Conservation (phyloP, 2,113 vertebrate genomes). For the Sorex araneus region DNA sequence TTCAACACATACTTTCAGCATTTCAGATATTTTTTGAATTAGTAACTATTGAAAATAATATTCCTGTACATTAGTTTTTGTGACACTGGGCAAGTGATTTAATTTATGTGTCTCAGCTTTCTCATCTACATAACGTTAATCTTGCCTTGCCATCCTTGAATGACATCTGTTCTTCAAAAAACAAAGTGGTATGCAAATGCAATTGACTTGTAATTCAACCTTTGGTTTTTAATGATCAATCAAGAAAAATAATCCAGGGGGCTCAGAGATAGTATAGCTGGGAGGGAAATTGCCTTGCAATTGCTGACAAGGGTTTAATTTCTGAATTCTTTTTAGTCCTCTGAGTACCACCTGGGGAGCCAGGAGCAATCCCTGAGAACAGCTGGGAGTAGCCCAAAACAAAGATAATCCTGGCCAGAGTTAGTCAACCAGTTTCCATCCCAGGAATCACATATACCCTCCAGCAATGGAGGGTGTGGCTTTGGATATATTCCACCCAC, state of each 20-base stretch:
- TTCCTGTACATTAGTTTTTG: not conserved
- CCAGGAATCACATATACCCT: too few species aligned
- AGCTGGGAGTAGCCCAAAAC: too few species aligned
- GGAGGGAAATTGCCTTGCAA: too few species aligned
- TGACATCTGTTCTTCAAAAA: slow-evolving; percentile 21
- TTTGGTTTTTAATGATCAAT: slow-evolving; percentile 6
- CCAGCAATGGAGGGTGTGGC: too few species aligned
- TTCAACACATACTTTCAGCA: not conserved
- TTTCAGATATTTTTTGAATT: slow-evolving; percentile 24
- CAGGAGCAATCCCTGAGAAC: too few species aligned
- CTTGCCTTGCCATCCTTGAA: not conserved
- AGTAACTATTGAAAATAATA: slow-evolving; percentile 36
- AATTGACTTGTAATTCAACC: not conserved
- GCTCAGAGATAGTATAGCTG: too few species aligned
- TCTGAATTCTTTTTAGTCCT: too few species aligned
- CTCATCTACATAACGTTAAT: not conserved
- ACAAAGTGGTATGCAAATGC: slow-evolving; percentile 10
- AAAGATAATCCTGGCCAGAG: not conserved
- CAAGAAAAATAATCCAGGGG: not conserved
- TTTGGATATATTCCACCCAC: too few species aligned
- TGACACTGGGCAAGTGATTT: slow-evolving; percentile 43
- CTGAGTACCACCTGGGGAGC: too few species aligned
- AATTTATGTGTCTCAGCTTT: slow-evolving; percentile 37
- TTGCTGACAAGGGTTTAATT: too few species aligned
- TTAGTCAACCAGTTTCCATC: too few species aligned